These are phyloP conservation scores for Chauna torquata DNA, from an alignment of 2,113 vertebrate genomes.

Conservation along the genomic window DNA sequence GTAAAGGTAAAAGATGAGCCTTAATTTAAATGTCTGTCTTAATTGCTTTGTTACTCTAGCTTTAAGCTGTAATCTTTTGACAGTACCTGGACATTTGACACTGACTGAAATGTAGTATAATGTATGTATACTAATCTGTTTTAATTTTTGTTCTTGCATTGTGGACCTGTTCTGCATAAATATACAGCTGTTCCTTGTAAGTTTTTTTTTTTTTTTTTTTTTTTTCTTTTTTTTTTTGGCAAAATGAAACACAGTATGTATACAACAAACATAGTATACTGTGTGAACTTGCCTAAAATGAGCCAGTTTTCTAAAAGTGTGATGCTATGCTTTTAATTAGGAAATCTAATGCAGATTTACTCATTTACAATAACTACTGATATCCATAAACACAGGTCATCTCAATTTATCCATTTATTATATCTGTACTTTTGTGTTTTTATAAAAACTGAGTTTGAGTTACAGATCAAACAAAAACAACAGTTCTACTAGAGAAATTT, in stretches of 20 bases:
- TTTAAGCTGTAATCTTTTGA: not conserved
- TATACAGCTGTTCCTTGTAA: constrained; percentile 75
- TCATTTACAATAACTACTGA: not conserved
- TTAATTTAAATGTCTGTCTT: not conserved
- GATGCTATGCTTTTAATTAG: not conserved
- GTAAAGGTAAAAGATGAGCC: not conserved
- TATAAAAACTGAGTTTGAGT: not conserved
- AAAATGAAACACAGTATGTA: not conserved
- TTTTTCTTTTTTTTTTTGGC: not conserved
- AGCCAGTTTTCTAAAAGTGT: constrained; percentile 36
- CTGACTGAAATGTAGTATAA: not conserved
- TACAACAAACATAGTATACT: not conserved
- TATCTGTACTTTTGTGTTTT: not conserved
- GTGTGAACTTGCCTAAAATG: not conserved
- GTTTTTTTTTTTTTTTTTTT: constrained; percentile 1
- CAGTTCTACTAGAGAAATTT: not conserved
- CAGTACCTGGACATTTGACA: not conserved
- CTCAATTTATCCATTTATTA: not conserved
- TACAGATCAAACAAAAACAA: not conserved
- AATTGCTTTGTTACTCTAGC: not conserved
- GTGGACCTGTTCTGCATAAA: constrained; percentile 70
- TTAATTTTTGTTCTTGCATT: constrained; percentile 68
- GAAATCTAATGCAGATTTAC: not conserved
- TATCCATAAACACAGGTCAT: not conserved
- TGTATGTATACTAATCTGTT: constrained; percentile 68